Evolutionary conservation across 1,140 invertebrate genomes (phyloP).

Genomic region (Drosophila azteca): DNA sequence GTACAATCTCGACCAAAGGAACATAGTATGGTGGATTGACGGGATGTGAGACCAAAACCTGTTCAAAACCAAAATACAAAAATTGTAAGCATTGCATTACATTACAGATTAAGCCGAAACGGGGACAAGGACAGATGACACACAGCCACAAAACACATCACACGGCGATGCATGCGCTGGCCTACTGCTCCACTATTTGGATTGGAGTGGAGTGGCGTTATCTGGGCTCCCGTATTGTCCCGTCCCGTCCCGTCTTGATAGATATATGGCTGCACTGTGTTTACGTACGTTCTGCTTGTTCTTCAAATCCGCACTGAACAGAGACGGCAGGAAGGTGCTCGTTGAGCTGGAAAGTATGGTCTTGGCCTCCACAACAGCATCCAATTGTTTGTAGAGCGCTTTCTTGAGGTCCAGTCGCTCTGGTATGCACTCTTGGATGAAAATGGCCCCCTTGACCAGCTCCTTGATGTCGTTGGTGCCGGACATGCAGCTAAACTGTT

Average conservation of each 20-base stretch:
- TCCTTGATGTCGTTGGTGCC: constrained; percentile 88
- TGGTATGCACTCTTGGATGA: constrained; percentile 96
- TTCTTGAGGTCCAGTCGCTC: constrained; percentile 94
- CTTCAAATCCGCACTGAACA: constrained; percentile 91
- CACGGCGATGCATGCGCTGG: constrained; percentile 22
- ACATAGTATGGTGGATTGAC: constrained; percentile 99
- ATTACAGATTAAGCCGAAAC: constrained; percentile 15
- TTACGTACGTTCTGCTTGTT: constrained; percentile 87
- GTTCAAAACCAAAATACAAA: constrained; percentile 6
- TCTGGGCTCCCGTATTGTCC: background rate
- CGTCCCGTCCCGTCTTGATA: background rate
- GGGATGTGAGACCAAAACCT: constrained; percentile 90
- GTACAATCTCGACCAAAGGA: constrained; percentile 96
- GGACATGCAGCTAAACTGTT: constrained; percentile 91
- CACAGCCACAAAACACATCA: background rate
- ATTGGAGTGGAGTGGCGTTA: background rate
- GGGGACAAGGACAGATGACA: constrained; percentile 19
- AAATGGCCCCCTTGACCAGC: constrained; percentile 88
- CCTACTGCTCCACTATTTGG: too few relatives aligned
- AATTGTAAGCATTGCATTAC: background rate
- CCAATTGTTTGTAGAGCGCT: constrained; percentile 91
- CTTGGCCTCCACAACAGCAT: constrained; percentile 88
- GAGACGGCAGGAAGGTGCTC: constrained; percentile 94
- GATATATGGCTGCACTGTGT: constrained; percentile 2
- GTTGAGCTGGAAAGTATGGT: constrained; percentile 95